phyloP scores from a whole-genome alignment of 2,888 invertebrate genomes.

The Lasioglossum oenotherae region DNA sequence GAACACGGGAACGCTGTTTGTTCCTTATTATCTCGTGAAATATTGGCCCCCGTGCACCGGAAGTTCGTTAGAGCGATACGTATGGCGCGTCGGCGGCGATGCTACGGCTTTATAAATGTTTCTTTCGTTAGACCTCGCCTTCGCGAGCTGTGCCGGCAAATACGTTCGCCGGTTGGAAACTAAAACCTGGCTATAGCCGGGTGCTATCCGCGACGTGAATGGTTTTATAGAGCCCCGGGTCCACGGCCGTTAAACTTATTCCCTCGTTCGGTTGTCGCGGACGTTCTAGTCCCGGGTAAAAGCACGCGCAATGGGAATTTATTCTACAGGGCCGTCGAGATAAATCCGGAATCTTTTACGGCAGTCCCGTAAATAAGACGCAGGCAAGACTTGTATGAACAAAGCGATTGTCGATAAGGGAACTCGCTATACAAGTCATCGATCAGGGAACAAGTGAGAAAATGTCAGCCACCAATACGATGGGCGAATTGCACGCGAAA shows the following conservation, averaged over 20 bases:
- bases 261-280: background rate
- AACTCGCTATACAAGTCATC: no score
- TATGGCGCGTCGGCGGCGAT: constrained; percentile 27
- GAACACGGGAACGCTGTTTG: constrained; percentile 53
- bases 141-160: background rate
- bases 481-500: no score
- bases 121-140: constrained; percentile 5
- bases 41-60: constrained; percentile 32
- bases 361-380: no score
- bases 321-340: no score
- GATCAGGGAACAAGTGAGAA: no score
- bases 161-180: background rate
- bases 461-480: no score
- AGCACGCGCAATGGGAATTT: background rate
- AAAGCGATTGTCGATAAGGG: no score
- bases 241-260: background rate
- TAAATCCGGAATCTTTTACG: no score
- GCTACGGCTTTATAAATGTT: constrained; percentile 34
- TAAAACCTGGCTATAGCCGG: background rate
- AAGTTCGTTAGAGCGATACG: constrained; percentile 51
- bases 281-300: background rate
- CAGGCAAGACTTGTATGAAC: no score
- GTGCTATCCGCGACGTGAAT: background rate
- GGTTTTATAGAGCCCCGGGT: background rate
- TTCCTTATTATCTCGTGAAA: constrained; percentile 57